phyloP scores from a whole-genome alignment of 2,888 invertebrate species.

The Philereme transversata region DNA sequence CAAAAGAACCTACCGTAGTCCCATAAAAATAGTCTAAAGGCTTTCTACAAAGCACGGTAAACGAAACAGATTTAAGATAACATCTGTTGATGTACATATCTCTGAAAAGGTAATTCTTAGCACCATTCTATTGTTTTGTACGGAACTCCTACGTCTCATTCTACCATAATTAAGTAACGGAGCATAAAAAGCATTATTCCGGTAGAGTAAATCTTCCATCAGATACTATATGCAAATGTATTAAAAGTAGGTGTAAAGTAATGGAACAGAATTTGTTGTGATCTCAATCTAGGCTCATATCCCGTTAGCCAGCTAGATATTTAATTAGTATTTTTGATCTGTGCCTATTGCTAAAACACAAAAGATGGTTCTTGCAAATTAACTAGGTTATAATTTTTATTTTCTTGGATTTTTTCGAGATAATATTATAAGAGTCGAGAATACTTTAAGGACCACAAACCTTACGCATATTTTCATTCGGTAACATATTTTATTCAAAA shows the following conservation, averaged over 20 bases:
- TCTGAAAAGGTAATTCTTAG: constrained; percentile 27
- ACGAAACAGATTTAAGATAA: constrained; percentile 13
- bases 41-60: too few relatives aligned
- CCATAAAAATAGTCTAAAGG: too few relatives aligned
- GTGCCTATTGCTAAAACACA: constrained; percentile 11
- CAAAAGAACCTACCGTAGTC: too few relatives aligned
- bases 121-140: constrained; percentile 29
- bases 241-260: constrained; percentile 31
- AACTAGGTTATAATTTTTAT: too few relatives aligned
- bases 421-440: too few relatives aligned
- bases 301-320: constrained; percentile 17
- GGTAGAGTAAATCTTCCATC: constrained; percentile 31
- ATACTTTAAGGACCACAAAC: too few relatives aligned
- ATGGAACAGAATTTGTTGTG: constrained; percentile 25
- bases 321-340: constrained; percentile 12
- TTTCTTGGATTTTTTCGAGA: too few relatives aligned
- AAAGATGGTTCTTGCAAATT: too few relatives aligned
- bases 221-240: constrained; percentile 34
- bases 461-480: too few relatives aligned
- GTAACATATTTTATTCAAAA: too few relatives aligned
- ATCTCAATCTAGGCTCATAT: constrained; percentile 15
- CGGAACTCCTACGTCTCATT: constrained; percentile 16
- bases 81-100: constrained; percentile 14
- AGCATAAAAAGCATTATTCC: constrained; percentile 28
- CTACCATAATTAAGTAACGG: constrained; percentile 28